These are phyloP conservation scores for Athetis lepigone DNA, from an alignment of 2,888 invertebrate species.

Conservation along the genomic window DNA sequence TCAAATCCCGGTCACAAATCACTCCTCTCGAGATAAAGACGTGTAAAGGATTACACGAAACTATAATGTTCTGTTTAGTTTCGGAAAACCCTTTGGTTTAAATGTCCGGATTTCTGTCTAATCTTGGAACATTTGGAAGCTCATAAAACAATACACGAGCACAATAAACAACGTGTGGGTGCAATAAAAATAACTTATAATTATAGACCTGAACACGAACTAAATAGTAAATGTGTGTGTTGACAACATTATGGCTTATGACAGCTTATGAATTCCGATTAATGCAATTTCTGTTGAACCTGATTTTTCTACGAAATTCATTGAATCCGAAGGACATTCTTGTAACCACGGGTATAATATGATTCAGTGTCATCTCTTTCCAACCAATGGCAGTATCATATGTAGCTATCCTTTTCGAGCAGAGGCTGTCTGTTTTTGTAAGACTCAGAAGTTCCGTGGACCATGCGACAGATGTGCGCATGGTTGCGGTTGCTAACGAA, in stretches of 20 bases:
- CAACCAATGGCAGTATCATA: slow-evolving; percentile 56
- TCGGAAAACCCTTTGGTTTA: slow-evolving; percentile 70
- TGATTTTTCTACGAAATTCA: slow-evolving; percentile 74
- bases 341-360: slow-evolving; percentile 76
- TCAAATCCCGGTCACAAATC: slow-evolving; percentile 78
- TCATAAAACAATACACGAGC: slow-evolving; percentile 54
- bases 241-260: slow-evolving; percentile 68
- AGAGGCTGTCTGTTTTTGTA: slow-evolving; percentile 85
- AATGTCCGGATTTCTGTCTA: slow-evolving; percentile 67
- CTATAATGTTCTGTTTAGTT: slow-evolving; percentile 79
- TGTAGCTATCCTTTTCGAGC: slow-evolving; percentile 77
- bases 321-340: slow-evolving; percentile 77
- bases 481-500: slow-evolving; percentile 88
- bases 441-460: slow-evolving; percentile 85
- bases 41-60: slow-evolving; percentile 81
- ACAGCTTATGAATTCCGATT: slow-evolving; percentile 71
- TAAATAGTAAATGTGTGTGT: slow-evolving; percentile 37
- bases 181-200: slow-evolving; percentile 51
- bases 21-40: slow-evolving; percentile 75
- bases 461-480: slow-evolving; percentile 89
- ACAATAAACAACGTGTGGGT: slow-evolving; percentile 49
- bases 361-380: slow-evolving; percentile 74
- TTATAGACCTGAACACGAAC: slow-evolving; percentile 15
- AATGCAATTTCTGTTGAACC: slow-evolving; percentile 66
- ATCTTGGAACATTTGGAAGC: slow-evolving; percentile 68